Base-by-base conservation (phyloP, 2,888 invertebrate genomes). In the Apodemia hepburni region DNA sequence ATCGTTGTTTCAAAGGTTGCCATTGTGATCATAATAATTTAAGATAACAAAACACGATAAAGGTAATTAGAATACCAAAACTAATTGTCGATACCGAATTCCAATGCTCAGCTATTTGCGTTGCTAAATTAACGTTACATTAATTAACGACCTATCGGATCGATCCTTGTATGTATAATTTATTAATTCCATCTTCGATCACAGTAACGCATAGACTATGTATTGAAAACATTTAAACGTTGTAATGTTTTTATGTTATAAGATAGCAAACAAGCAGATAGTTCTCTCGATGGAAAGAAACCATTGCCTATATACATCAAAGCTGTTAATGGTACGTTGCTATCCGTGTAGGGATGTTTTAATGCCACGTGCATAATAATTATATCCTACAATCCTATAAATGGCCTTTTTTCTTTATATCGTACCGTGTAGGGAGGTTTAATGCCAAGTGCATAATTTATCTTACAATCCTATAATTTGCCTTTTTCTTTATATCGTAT, bases 81-180 rank as follows among this genome's bases (percentile, higher is more conserved):
- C 54, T 54, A 54, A 54, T 54, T 54, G 54, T 54, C n/a, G 27
- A 22, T 54, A 54, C 54, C 6, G 29, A 29, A 54, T 54, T 54
- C 29, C 51, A 27, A 27, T 54, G 15, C 27, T 11, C 17, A 51
- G 54, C 54, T 54, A 54, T 54, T 54, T 54, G 54, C 22, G 54
- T 54, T 27, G 54, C 54, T 54, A 54, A 54, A 54, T 54, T 54
- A 54, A 54, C 54, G 22, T 27, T 27, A 27, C 15, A 22, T 27
- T 54, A 54, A 54, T 54, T 54, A 54, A 54, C 54, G 27, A 54
- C 54, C 54, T 27, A 54, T 54, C 15, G 54, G 27, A 27, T 54
- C 54, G 54, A 54, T 54, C 22, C 54, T 54, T 54, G 54, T 54
- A 27, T 54, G 54, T 54, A 54, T 54, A 54, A 54, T 54, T 54